A percentile compares a stretch with the other conserved stretches of the same genome.
Conservation (phyloP, 2,888 invertebrate genomes). For the Trissoscelio sp. region DNA sequence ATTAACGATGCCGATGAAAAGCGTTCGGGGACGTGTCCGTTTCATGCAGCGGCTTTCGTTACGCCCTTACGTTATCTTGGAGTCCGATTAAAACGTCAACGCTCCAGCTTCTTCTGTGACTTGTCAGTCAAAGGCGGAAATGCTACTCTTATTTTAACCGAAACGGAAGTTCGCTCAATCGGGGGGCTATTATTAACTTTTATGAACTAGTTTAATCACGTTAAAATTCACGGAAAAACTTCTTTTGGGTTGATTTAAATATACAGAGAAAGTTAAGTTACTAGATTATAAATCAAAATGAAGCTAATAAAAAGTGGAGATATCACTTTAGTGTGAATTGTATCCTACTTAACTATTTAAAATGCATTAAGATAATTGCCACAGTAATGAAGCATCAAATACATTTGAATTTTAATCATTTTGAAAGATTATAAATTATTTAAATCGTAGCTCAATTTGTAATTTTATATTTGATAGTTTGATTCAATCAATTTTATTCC, state of each 20-base stretch:
- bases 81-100: slow-evolving; percentile 53
- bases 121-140: slow-evolving; percentile 53
- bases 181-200: not conserved
- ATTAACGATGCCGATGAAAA: slow-evolving; percentile 62
- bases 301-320: slow-evolving; percentile 33
- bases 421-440: too few species aligned
- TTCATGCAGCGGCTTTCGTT: slow-evolving; percentile 58
- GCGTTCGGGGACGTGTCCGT: slow-evolving; percentile 48
- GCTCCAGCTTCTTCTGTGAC: slow-evolving; percentile 41
- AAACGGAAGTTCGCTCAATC: slow-evolving; percentile 16
- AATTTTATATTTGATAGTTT: too few species aligned
- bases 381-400: slow-evolving; percentile 30
- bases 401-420: too few species aligned
- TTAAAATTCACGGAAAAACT: slow-evolving; percentile 15
- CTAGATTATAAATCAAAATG: slow-evolving; percentile 11
- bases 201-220: too few species aligned
- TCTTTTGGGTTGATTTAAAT: slow-evolving; percentile 18
- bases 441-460: too few species aligned
- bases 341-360: slow-evolving; percentile 19
- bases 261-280: slow-evolving; percentile 29
- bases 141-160: slow-evolving; percentile 27
- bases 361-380: slow-evolving; percentile 28
- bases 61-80: slow-evolving; percentile 59
- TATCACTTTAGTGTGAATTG: slow-evolving; percentile 10
- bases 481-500: too few species aligned